Base-by-base conservation (phyloP, 2,113 vertebrate genomes). In the Typhlomys cinereus region DNA sequence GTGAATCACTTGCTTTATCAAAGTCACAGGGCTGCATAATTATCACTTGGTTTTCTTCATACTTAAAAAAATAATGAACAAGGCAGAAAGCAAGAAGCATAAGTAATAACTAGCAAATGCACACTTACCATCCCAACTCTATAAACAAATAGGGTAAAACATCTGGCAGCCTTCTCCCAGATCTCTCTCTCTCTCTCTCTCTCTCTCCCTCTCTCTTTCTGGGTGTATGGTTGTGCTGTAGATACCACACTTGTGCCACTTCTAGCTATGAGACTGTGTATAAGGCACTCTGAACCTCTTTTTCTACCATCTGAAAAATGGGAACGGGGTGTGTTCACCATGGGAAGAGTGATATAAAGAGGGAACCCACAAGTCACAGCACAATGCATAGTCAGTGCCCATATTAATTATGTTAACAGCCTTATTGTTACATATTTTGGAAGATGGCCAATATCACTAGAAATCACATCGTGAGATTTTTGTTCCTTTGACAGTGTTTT, bases 401-500 rank as follows among this genome's bases (percentile, higher is more conserved):
- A 61, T 66, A 81, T 82, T 48, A 88, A 89, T 88, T 79, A 62
- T 52, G 84, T 36, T 54, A 41, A 2, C n/a, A 50, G 31, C 59
- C 46, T 59, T 76, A 67, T 71, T 76, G 62, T 78, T 70, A 86
- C 57, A 81, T 15, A 69, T n/a, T 66, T 79, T 54, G 25, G 62
- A 95, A 79, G 71, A 78, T 61, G 79, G n/a, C 46, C 84, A 41
- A 80, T 93, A 70, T 83, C 52, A 27, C 66, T 31, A 48, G 66
- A 83, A 81, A 87, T 73, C 52, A 62, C 9, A 75, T 18, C 46
- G 44, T 84, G n/a, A 96, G 34, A 31, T 89, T 94, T 94, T 91
- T 96, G n/a, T n/a, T n/a, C n/a, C 95, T 88, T 91, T 91, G 88
- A 97, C 93, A 96, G 91, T 95, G 94, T 94, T 96, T 93, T 88